Percentiles rank a stretch among this genome's conserved stretches.
Conservation (phyloP, 2,888 invertebrate genomes). For the Gymnosoma rotundatum region DNA sequence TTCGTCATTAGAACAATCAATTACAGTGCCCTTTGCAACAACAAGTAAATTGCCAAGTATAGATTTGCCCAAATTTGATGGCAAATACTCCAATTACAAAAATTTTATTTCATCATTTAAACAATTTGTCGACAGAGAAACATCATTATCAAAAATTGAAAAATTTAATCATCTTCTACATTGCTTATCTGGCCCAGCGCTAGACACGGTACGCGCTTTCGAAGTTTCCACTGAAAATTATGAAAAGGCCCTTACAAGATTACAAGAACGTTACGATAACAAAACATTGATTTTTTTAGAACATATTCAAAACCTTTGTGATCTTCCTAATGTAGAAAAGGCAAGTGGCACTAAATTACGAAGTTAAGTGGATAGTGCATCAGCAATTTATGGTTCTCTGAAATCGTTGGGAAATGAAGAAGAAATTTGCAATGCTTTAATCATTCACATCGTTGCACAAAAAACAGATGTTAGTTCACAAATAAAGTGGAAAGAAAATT, state of each 20-base stretch:
- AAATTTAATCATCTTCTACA: constrained; percentile 34
- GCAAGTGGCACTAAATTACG: background rate
- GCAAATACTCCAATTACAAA: constrained; percentile 51
- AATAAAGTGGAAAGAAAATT: constrained; percentile 57
- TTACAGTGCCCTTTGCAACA: constrained; percentile 4
- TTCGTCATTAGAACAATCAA: constrained; percentile 10
- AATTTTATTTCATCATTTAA: constrained; percentile 55
- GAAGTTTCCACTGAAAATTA: constrained; percentile 34
- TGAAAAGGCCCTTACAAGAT: constrained; percentile 26
- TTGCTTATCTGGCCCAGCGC: constrained; percentile 20
- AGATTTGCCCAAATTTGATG: constrained; percentile 46
- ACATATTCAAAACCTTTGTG: constrained; percentile 13
- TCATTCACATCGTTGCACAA: constrained; percentile 49
- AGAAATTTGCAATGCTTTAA: constrained; percentile 18
- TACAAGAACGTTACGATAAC: constrained; percentile 13
- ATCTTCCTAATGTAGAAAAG: background rate
- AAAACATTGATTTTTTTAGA: background rate
- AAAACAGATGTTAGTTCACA: constrained; percentile 53
- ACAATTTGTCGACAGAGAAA: constrained; percentile 34
- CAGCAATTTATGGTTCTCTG: constrained; percentile 19
- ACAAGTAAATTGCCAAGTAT: constrained; percentile 38
- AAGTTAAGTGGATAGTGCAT: background rate
- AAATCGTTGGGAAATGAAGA: constrained; percentile 9
- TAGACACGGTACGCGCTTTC: constrained; percentile 28
- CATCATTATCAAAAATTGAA: constrained; percentile 32